These are phyloP conservation scores for Murina feae DNA, from an alignment of 2,113 vertebrate genomes.

Conservation along the genomic window DNA sequence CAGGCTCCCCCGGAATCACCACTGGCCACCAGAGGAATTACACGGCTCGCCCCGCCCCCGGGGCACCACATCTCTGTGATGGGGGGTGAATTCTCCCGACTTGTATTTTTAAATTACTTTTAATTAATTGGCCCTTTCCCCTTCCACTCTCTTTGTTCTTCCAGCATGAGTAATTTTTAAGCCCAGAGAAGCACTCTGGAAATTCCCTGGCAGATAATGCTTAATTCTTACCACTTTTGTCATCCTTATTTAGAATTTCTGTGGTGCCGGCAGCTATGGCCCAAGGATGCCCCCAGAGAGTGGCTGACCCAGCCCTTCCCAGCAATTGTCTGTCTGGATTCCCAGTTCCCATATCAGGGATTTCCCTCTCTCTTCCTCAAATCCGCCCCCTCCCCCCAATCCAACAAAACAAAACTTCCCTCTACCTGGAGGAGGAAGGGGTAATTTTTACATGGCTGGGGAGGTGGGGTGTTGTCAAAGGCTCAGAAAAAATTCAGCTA, in stretches of 20 bases:
- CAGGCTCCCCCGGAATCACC: not conserved
- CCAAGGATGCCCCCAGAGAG: slow-evolving; percentile 32
- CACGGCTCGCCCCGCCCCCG: fast-evolving
- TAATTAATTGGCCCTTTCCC: not conserved
- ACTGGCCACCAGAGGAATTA: not conserved
- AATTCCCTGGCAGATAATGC: slow-evolving; percentile 62
- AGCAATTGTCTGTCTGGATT: slow-evolving; percentile 9
- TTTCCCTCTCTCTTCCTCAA: not conserved
- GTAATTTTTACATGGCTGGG: not conserved
- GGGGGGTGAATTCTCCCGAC: not conserved
- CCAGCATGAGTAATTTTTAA: slow-evolving; percentile 44
- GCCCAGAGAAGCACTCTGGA: slow-evolving; percentile 35
- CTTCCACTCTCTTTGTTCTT: slow-evolving; percentile 40
- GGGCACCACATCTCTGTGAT: not conserved
- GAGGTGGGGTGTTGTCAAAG: not conserved
- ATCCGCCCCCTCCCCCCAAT: fast-evolving
- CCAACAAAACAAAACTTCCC: not conserved
- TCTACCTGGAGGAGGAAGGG: not conserved
- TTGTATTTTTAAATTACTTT: not conserved
- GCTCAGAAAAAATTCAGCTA: not conserved
- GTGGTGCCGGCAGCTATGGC: not conserved
- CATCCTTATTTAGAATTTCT: slow-evolving; percentile 64
- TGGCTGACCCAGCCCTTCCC: not conserved
- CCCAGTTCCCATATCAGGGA: not conserved
- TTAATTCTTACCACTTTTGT: slow-evolving; percentile 11